Evolutionary conservation across 2,888 invertebrate species (phyloP).

Genomic region (Lacanobia oleracea): DNA sequence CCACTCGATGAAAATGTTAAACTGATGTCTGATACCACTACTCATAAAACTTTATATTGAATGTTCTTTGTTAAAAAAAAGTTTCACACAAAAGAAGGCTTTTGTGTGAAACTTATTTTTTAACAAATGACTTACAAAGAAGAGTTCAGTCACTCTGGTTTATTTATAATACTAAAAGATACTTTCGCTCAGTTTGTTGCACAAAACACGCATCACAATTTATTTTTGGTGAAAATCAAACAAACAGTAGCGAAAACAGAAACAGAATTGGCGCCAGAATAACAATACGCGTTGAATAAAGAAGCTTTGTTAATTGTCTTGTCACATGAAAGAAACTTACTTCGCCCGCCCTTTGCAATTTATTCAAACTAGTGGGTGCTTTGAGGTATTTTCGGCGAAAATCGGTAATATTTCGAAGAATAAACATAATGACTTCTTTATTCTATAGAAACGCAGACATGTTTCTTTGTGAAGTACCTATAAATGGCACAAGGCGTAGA

Average conservation of each 20-base stretch:
- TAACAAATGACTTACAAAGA: conserved; percentile 27
- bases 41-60: conserved; percentile 6
- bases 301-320: conserved; percentile 14
- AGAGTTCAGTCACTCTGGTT: conserved; percentile 45
- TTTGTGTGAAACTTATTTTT: no score
- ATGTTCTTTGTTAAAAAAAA: conserved; percentile 30
- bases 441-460: background rate
- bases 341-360: conserved; percentile 6
- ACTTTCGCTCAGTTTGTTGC: conserved; percentile 40
- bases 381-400: conserved; percentile 10
- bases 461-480: conserved; percentile 12
- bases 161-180: conserved; percentile 57
- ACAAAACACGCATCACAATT: conserved; percentile 40
- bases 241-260: conserved; percentile 37
- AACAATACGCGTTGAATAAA: conserved; percentile 43
- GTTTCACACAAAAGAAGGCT: conserved; percentile 23
- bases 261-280: conserved; percentile 50
- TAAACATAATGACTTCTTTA: background rate
- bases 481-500: background rate
- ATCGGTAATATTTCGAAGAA: background rate
- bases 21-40: conserved; percentile 1
- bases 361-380: background rate
- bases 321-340: conserved; percentile 21
- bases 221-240: conserved; percentile 37
- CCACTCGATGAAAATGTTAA: conserved; percentile 1